Conservation (phyloP, 2,888 invertebrate species). For the Syritta pipiens region DNA sequence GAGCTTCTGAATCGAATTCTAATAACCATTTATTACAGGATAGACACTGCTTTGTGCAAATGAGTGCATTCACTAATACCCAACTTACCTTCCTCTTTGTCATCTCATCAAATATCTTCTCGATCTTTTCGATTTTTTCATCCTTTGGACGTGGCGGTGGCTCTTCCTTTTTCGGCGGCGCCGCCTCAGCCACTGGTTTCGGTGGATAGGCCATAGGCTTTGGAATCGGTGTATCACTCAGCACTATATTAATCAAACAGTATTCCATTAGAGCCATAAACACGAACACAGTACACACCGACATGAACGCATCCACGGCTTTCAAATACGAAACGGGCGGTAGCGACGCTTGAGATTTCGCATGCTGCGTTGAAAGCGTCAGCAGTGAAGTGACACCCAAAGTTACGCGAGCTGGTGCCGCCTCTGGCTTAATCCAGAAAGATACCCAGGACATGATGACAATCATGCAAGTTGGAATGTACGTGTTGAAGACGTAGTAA, state of each 20-base stretch:
- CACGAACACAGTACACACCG: conserved; percentile 94
- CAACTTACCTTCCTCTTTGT: conserved; percentile 76
- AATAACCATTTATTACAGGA: too few relatives aligned
- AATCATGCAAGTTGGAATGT: conserved; percentile 95
- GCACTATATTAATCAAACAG: conserved; percentile 88
- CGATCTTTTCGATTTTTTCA: conserved; percentile 78
- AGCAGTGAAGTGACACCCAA: conserved; percentile 94
- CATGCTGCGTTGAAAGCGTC: conserved; percentile 94
- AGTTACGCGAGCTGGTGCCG: conserved; percentile 95
- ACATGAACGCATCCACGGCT: conserved; percentile 96
- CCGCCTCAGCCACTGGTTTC: conserved; percentile 76
- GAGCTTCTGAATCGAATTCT: too few relatives aligned
- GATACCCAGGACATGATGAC: conserved; percentile 98
- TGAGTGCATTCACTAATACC: too few relatives aligned
- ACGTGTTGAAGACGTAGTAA: conserved; percentile 95
- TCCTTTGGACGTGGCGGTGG: conserved; percentile 73
- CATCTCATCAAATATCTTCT: conserved; percentile 78
- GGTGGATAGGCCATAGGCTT: conserved; percentile 78
- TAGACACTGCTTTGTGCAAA: too few relatives aligned
- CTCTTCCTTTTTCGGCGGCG: conserved; percentile 72
- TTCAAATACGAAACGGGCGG: conserved; percentile 96
- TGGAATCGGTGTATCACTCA: conserved; percentile 78
- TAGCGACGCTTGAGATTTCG: conserved; percentile 94
- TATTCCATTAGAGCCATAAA: conserved; percentile 97
- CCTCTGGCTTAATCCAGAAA: conserved; percentile 97